These are phyloP conservation scores for Alfaro cultratus DNA, from an alignment of 2,797 vertebrate species.

Conservation along the genomic window DNA sequence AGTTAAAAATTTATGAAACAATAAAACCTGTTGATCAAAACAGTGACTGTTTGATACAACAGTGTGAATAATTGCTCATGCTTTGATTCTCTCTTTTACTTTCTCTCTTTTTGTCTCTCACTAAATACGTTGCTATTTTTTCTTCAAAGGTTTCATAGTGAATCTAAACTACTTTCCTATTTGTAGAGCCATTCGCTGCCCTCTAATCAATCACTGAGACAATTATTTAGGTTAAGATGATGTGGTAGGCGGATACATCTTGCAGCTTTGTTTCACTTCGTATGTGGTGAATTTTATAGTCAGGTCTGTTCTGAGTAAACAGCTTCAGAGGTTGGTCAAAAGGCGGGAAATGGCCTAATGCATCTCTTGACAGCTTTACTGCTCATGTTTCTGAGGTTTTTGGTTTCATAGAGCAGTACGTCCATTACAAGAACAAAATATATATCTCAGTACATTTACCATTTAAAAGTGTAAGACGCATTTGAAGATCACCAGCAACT, in stretches of 20 bases:
- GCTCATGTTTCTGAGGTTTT: not conserved
- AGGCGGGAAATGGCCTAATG: constrained; percentile 3
- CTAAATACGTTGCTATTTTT: not conserved
- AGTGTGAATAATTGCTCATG: not conserved
- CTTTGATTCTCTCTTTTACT: not conserved
- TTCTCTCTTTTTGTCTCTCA: not conserved
- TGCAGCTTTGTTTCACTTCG: not conserved
- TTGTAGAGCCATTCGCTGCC: not conserved
- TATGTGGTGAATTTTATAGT: constrained; percentile 2
- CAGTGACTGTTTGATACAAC: not conserved
- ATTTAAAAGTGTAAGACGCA: not conserved
- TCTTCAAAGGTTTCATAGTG: not conserved
- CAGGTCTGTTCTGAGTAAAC: constrained; percentile 13
- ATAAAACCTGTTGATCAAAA: not conserved
- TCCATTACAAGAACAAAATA: not conserved
- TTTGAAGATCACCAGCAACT: not conserved
- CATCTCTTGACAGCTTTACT: constrained; percentile 6
- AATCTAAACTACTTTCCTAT: not conserved
- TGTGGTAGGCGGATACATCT: too few species aligned
- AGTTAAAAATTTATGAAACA: not conserved
- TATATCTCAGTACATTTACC: not conserved
- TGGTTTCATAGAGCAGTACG: not conserved
- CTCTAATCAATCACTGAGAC: not conserved
- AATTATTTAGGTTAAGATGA: too few species aligned
- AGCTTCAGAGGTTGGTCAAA: constrained; percentile 31